Evolutionary conservation across 1,140 invertebrate genomes (phyloP).

Genomic region (Procambarus virginalis): DNA sequence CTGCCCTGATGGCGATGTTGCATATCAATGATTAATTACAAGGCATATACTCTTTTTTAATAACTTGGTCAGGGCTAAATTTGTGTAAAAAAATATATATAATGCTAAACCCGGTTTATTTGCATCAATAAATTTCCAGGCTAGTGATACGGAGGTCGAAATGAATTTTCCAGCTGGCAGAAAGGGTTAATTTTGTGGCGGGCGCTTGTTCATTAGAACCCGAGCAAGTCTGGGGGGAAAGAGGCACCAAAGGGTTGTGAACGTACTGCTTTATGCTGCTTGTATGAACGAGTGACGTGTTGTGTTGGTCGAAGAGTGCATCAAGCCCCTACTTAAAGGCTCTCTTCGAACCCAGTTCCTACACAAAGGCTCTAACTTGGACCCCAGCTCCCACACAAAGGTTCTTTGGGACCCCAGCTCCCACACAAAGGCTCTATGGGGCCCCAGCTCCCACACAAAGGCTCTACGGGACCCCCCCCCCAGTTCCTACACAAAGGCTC

Average conservation of each 20-base stretch:
- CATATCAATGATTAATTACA: background rate
- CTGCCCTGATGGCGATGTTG: background rate
- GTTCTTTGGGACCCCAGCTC: too few species aligned
- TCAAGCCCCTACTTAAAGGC: too few species aligned
- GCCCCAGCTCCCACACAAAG: too few species aligned
- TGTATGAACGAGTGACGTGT: background rate
- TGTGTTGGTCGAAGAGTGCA: too few species aligned
- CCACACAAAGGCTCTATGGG: too few species aligned
- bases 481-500: too few species aligned
- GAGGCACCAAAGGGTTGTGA: background rate
- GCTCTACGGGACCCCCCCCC: too few species aligned
- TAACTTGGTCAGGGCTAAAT: background rate
- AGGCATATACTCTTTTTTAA: background rate
- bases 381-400: too few species aligned
- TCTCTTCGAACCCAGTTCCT: too few species aligned
- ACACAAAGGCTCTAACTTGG: too few species aligned
- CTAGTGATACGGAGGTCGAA: background rate
- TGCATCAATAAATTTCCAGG: background rate
- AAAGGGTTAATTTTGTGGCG: background rate
- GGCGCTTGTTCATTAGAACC: background rate
- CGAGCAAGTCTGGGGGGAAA: background rate
- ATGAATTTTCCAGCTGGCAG: conserved; percentile 2
- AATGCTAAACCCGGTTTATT: background rate
- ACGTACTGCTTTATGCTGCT: background rate
- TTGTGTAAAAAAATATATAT: background rate